These are phyloP conservation scores for Diaperis boleti DNA, from an alignment of 2,888 invertebrate genomes.

Conservation along the genomic window DNA sequence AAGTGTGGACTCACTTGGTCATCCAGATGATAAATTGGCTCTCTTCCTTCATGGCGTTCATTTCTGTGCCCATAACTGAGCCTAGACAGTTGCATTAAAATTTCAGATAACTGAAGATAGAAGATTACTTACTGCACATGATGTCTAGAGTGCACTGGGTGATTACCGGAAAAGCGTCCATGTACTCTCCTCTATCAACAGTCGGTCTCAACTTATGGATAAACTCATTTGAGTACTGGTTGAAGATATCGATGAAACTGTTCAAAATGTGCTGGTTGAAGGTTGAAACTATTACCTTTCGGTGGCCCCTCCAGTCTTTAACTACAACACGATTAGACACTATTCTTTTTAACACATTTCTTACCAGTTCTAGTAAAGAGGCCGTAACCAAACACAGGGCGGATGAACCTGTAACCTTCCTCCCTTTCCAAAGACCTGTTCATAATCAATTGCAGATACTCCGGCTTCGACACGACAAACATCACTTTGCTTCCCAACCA, in stretches of 20 bases:
- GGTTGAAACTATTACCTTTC: constrained; percentile 10
- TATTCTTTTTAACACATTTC: neutral
- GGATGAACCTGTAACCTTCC: constrained; percentile 7
- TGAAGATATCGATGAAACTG: constrained; percentile 13
- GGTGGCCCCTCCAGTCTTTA: constrained; percentile 2
- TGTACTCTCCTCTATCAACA: neutral
- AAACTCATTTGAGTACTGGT: neutral
- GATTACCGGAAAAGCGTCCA: constrained; percentile 1
- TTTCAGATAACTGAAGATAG: neutral
- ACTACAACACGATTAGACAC: too few species aligned
- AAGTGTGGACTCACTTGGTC: constrained; percentile 11
- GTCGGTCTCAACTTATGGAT: neutral
- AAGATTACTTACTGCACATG: constrained; percentile 1
- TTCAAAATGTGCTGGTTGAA: constrained; percentile 9
- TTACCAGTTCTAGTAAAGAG: constrained; percentile 13
- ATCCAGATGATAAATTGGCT: constrained; percentile 20
- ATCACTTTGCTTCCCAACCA: constrained; percentile 7
- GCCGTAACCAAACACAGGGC: constrained; percentile 8
- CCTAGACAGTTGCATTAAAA: neutral
- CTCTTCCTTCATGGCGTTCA: constrained; percentile 19
- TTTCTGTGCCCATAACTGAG: constrained; percentile 10
- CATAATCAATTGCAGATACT: neutral
- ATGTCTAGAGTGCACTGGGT: constrained; percentile 13
- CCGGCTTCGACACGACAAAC: constrained; percentile 3
- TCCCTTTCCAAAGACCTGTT: constrained; percentile 7